A percentile compares a stretch with the other conserved stretches of the same genome.
Evolutionary conservation across 1,140 invertebrate species (phyloP).

Genomic region (Lordiphosa collinella): DNA sequence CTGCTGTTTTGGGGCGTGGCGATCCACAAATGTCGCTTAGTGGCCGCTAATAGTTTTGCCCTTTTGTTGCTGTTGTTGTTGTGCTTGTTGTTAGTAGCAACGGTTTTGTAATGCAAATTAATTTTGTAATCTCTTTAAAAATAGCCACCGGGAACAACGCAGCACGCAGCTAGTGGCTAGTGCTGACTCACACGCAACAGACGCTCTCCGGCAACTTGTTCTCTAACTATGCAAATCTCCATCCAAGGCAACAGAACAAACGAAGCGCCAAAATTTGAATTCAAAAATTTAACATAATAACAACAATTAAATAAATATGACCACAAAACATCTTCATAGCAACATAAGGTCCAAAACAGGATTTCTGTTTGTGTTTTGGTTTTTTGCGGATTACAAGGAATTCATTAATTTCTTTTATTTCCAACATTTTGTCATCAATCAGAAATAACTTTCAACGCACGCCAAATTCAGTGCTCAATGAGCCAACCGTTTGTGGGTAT

Average conservation of each 20-base stretch:
- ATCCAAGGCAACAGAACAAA: conserved; percentile 33
- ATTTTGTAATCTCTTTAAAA: conserved; percentile 63
- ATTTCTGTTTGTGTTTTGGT: conserved; percentile 32
- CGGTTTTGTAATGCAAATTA: conserved; percentile 65
- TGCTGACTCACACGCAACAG: conserved; percentile 52
- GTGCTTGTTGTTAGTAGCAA: too few species aligned
- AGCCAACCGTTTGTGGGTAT: conserved; percentile 34
- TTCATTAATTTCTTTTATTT: conserved; percentile 67
- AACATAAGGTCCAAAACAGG: conserved; percentile 55
- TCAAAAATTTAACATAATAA: conserved; percentile 62
- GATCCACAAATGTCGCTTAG: conserved; percentile 57
- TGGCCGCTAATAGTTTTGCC: conserved; percentile 9
- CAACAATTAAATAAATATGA: conserved; percentile 59
- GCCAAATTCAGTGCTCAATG: conserved; percentile 59
- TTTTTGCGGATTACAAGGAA: conserved; percentile 65
- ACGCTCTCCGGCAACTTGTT: conserved; percentile 17
- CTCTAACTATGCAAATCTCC: conserved; percentile 60
- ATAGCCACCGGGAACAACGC: conserved; percentile 42
- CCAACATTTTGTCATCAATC: conserved; percentile 73
- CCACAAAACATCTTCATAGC: conserved; percentile 64
- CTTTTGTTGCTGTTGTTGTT: too few species aligned
- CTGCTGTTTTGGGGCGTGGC: conserved; percentile 43
- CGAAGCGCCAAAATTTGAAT: conserved; percentile 30
- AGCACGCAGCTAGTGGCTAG: conserved; percentile 25
- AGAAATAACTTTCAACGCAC: conserved; percentile 77